These are phyloP conservation scores for Gadus macrocephalus DNA, from an alignment of 2,113 vertebrate species.

Conservation along the genomic window DNA sequence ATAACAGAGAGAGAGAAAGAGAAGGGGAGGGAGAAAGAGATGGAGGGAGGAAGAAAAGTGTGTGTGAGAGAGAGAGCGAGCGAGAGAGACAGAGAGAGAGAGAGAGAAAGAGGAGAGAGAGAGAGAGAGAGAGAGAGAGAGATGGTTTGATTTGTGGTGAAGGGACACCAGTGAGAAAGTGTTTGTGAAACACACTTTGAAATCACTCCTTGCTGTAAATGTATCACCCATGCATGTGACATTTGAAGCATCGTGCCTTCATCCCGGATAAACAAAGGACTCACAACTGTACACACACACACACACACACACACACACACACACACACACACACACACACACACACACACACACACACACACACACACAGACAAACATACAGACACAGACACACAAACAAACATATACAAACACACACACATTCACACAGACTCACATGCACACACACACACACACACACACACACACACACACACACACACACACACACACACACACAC, in stretches of 20 bases:
- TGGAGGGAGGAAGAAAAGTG: conserved; percentile 4
- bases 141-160: background rate
- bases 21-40: conserved; percentile 24
- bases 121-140: background rate
- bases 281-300: conserved; percentile 12
- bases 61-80: background rate
- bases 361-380: conserved; percentile 20
- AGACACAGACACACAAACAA: conserved; percentile 12
- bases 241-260: conserved; percentile 37
- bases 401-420: conserved; percentile 1
- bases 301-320: conserved; percentile 20
- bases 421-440: conserved; percentile 17
- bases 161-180: background rate
- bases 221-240: conserved; percentile 34
- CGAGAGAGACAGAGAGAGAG: conserved; percentile 12
- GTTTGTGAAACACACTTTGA: conserved; percentile 10
- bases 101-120: background rate
- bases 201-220: conserved; percentile 36
- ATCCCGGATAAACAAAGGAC: conserved; percentile 23
- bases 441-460: background rate
- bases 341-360: conserved; percentile 20
- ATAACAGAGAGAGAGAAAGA: conserved; percentile 2
- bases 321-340: conserved; percentile 11
- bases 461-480: background rate
- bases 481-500: conserved; percentile 2